Percentiles rank a stretch among this genome's conserved stretches.
These are phyloP conservation scores for Hestina assimilis DNA, from an alignment of 1,140 invertebrate genomes.

Conservation along the genomic window DNA sequence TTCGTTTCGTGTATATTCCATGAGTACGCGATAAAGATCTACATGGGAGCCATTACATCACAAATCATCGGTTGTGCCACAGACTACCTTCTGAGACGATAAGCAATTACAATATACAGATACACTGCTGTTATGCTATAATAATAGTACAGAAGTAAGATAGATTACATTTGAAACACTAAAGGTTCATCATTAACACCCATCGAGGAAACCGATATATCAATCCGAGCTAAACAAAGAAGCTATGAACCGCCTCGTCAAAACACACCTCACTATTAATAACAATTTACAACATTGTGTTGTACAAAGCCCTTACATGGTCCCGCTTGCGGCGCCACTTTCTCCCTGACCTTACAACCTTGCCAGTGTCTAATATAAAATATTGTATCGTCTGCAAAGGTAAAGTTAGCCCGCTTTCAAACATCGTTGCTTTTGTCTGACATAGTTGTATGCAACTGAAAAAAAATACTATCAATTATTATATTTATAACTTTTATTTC, in stretches of 20 bases:
- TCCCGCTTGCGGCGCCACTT: constrained; percentile 27
- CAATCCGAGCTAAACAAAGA: constrained; percentile 38
- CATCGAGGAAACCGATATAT: constrained; percentile 17
- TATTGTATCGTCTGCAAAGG: constrained; percentile 14
- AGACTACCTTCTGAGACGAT: too few relatives aligned
- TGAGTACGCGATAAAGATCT: too few relatives aligned
- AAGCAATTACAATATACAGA: too few relatives aligned
- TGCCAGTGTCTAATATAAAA: constrained; percentile 24
- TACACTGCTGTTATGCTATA: too few relatives aligned
- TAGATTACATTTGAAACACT: too few relatives aligned
- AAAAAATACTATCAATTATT: not conserved
- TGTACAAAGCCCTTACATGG: constrained; percentile 24
- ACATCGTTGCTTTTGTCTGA: constrained; percentile 1
- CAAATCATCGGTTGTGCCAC: not conserved
- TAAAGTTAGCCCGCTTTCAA: constrained; percentile 15
- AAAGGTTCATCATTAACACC: constrained; percentile 1
- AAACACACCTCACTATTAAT: constrained; percentile 40
- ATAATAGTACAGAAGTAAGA: too few relatives aligned
- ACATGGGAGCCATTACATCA: not conserved
- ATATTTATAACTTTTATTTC: too few relatives aligned
- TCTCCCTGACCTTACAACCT: constrained; percentile 27
- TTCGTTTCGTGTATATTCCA: too few relatives aligned
- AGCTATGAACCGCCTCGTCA: constrained; percentile 20
- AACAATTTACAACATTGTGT: constrained; percentile 46
- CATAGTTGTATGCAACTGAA: not conserved